Evolutionary conservation across 2,797 vertebrate species (phyloP).

Genomic region (Pangasius larnaudii): DNA sequence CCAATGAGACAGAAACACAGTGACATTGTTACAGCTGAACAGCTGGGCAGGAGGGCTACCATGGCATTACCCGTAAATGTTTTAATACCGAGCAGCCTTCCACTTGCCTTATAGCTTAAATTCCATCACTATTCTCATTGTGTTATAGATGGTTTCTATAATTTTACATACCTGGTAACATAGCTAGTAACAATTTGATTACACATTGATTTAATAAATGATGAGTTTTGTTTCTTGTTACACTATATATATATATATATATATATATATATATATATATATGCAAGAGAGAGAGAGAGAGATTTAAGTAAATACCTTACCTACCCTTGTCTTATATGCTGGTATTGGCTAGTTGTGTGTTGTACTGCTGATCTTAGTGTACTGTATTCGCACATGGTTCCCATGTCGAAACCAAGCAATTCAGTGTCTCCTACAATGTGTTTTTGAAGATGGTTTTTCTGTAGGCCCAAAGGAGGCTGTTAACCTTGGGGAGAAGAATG

Average conservation of each 20-base stretch:
- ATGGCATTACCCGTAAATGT: constrained; percentile 25
- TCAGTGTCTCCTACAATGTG: constrained; percentile 52
- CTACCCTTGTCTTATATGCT: neutral
- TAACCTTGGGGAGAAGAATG: constrained; percentile 59
- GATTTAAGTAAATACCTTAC: neutral
- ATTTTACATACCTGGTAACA: neutral
- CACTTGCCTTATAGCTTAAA: neutral
- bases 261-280: no score
- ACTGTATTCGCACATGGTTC: constrained; percentile 49
- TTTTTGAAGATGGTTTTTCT: constrained; percentile 56
- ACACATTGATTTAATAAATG: neutral
- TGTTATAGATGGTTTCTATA: neutral
- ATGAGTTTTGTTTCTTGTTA: neutral
- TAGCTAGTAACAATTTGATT: neutral
- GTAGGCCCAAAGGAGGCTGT: constrained; percentile 47
- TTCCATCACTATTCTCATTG: neutral
- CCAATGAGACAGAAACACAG: constrained; percentile 16
- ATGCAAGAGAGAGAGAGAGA: neutral
- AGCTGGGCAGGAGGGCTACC: neutral
- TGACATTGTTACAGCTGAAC: constrained; percentile 7
- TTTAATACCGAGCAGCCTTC: neutral
- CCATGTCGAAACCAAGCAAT: constrained; percentile 33
- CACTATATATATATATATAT: no score
- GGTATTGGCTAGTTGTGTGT: neutral
- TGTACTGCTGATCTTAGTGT: constrained; percentile 33